Conservation (phyloP, 1,140 invertebrate species). For the Drosophila micromelanica region DNA sequence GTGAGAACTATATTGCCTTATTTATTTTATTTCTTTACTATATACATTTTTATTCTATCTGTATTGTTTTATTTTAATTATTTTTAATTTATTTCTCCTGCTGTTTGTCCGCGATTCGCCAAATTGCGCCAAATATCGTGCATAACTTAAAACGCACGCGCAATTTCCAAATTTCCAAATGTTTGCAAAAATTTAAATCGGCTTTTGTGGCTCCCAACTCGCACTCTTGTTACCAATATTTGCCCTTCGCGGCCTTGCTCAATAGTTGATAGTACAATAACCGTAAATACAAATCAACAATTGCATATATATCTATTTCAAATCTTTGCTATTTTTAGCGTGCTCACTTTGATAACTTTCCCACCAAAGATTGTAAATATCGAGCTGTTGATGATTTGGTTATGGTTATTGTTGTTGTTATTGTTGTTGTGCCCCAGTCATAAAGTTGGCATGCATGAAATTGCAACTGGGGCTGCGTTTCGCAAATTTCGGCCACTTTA, state of each 20-base stretch:
- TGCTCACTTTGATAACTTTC: conserved; percentile 38
- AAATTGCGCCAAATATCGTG: conserved; percentile 65
- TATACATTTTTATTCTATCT: background rate
- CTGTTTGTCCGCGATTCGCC: background rate
- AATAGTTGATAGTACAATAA: conserved; percentile 23
- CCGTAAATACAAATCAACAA: background rate
- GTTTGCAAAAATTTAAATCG: conserved; percentile 25
- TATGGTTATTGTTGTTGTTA: conserved; percentile 10
- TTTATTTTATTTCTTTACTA: no score
- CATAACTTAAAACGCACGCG: conserved; percentile 64
- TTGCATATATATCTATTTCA: conserved; percentile 3
- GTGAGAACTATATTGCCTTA: no score
- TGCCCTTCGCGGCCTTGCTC: conserved; percentile 33
- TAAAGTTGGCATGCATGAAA: conserved; percentile 74
- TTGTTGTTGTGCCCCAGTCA: conserved; percentile 34
- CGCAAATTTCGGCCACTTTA: conserved; percentile 78
- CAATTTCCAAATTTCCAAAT: conserved; percentile 72
- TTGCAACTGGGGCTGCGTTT: conserved; percentile 76
- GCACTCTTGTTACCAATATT: conserved; percentile 9
- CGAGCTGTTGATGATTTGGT: conserved; percentile 12
- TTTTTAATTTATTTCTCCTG: background rate
- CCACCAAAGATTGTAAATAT: conserved; percentile 34
- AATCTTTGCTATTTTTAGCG: conserved; percentile 26
- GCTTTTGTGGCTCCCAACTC: conserved; percentile 11
- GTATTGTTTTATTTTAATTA: background rate